Conservation (phyloP, 2,888 invertebrate genomes). For the Folsomia manolachei region DNA sequence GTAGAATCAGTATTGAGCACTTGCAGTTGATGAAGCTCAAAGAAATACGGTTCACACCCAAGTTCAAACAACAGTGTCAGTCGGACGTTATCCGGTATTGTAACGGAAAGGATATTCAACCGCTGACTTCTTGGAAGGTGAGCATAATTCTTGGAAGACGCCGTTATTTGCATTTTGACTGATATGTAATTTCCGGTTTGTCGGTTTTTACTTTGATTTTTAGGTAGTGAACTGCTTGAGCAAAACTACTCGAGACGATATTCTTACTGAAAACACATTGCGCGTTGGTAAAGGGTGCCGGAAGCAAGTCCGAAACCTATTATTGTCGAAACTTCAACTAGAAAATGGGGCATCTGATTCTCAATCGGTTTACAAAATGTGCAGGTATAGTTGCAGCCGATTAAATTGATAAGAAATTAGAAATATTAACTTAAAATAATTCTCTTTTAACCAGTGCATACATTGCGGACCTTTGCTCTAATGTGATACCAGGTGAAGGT, state of each 20-base stretch:
- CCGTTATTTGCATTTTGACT: too few relatives aligned
- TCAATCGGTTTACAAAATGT: slow-evolving; percentile 52
- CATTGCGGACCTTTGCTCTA: slow-evolving; percentile 71
- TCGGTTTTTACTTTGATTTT: too few relatives aligned
- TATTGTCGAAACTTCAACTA: slow-evolving; percentile 74
- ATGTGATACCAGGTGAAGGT: slow-evolving; percentile 73
- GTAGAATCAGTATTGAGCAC: slow-evolving; percentile 91
- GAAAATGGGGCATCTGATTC: slow-evolving; percentile 86
- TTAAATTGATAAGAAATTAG: background rate
- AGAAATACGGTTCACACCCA: slow-evolving; percentile 87
- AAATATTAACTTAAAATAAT: background rate
- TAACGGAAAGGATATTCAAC: slow-evolving; percentile 44
- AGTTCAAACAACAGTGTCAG: slow-evolving; percentile 92
- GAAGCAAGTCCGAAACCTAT: slow-evolving; percentile 83
- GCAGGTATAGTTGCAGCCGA: too few relatives aligned
- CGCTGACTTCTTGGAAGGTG: slow-evolving; percentile 53
- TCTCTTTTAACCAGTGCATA: slow-evolving; percentile 62
- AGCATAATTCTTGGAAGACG: too few relatives aligned
- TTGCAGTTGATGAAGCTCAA: slow-evolving; percentile 91
- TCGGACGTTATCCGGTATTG: slow-evolving; percentile 68
- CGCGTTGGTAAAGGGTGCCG: slow-evolving; percentile 83
- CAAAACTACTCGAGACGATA: slow-evolving; percentile 85
- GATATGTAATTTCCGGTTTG: too few relatives aligned
- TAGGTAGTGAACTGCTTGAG: slow-evolving; percentile 85
- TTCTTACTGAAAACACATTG: slow-evolving; percentile 71